Percentiles rank a stretch among this genome's conserved stretches.
These are phyloP conservation scores for Micrasema longulum DNA, from an alignment of 1,140 invertebrate species.

Conservation along the genomic window DNA sequence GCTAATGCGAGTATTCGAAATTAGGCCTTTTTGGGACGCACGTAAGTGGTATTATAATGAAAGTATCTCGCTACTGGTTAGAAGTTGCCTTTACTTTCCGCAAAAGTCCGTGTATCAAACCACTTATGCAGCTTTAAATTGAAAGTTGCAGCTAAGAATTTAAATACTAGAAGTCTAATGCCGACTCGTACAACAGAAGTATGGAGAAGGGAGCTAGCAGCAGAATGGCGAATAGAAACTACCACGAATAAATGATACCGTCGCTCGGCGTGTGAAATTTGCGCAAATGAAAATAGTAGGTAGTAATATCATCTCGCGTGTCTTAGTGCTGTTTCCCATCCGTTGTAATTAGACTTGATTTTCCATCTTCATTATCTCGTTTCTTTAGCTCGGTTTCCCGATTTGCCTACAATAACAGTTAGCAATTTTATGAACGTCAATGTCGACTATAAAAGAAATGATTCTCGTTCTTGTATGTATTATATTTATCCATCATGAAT, in stretches of 20 bases:
- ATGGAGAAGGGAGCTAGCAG: background rate
- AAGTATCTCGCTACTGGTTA: too few relatives aligned
- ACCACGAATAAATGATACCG: background rate
- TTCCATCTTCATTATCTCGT: constrained; percentile 10
- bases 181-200: too few relatives aligned
- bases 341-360: constrained; percentile 7
- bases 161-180: background rate
- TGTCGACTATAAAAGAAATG: too few relatives aligned
- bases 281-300: constrained; percentile 13
- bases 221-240: constrained; percentile 21
- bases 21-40: too few relatives aligned
- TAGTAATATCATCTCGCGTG: constrained; percentile 13
- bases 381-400: background rate
- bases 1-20: too few relatives aligned
- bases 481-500: too few relatives aligned
- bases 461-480: too few relatives aligned
- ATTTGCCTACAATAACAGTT: background rate
- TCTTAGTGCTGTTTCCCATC: constrained; percentile 8
- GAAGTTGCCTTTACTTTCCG: too few relatives aligned
- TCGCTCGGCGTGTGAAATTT: constrained; percentile 34
- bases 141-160: background rate
- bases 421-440: constrained; percentile 15
- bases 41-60: too few relatives aligned
- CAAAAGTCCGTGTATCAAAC: background rate
- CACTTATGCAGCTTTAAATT: background rate